Percentiles rank a stretch among this genome's conserved stretches.
These are phyloP conservation scores for Musca domestica DNA, from an alignment of 1,140 invertebrate species.

Conservation along the genomic window DNA sequence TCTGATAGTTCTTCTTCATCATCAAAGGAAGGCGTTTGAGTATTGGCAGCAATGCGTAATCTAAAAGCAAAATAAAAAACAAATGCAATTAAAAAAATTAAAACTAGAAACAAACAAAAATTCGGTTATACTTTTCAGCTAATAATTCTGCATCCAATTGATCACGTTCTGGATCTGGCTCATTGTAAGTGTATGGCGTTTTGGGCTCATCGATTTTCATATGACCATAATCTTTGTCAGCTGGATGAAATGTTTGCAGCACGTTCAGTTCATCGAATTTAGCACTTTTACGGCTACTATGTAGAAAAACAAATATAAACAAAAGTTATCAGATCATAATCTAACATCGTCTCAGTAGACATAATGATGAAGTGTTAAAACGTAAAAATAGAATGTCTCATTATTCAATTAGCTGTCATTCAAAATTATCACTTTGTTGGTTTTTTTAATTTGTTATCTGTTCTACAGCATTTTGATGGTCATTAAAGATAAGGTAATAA, in stretches of 20 bases:
- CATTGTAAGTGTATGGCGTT: constrained; percentile 88
- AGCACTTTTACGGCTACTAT: constrained; percentile 73
- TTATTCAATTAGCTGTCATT: background rate
- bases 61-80: constrained; percentile 35
- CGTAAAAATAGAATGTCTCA: constrained; percentile 15
- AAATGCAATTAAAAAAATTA: constrained; percentile 23
- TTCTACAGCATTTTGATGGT: no score
- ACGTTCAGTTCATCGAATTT: constrained; percentile 99
- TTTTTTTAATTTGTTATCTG: no score
- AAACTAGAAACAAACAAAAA: background rate
- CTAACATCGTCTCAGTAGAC: background rate
- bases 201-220: constrained; percentile 99
- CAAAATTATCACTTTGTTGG: no score
- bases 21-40: constrained; percentile 54
- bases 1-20: constrained; percentile 63
- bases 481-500: no score
- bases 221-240: constrained; percentile 98
- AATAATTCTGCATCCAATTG: constrained; percentile 74
- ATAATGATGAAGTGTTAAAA: background rate
- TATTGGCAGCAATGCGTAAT: constrained; percentile 54
- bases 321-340: background rate
- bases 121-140: constrained; percentile 69
- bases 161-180: constrained; percentile 69
- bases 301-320: constrained; percentile 25
- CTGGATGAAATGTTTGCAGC: constrained; percentile 93